Conservation (phyloP, 35 echinoderm and acorn worm genomes). For the Ophiothrix spiculata region DNA sequence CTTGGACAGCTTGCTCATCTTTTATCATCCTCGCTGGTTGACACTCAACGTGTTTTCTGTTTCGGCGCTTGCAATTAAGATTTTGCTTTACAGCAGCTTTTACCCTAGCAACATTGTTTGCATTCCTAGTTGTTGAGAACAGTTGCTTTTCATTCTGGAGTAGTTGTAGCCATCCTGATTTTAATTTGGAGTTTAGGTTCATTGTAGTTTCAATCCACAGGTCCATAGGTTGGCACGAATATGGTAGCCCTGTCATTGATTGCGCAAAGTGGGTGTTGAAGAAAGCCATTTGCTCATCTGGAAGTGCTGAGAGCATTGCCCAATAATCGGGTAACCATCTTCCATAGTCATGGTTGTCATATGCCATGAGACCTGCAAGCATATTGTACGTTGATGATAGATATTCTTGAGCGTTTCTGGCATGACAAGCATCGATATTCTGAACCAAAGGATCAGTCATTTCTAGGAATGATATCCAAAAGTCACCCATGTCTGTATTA, state of each 20-base stretch:
- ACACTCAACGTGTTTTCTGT: constrained; percentile 41
- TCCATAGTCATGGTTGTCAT: constrained; percentile 1
- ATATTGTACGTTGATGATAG: constrained; percentile 1
- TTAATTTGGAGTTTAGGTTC: constrained; percentile 25
- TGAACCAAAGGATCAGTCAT: neutral
- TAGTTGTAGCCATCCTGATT: constrained; percentile 22
- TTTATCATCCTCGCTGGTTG: constrained; percentile 40
- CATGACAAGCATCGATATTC: neutral
- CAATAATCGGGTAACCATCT: constrained; percentile 15
- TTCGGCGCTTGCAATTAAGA: constrained; percentile 11
- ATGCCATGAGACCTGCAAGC: neutral
- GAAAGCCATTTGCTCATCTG: neutral
- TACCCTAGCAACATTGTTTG: constrained; percentile 32
- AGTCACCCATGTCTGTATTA: neutral
- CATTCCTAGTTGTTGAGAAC: constrained; percentile 28
- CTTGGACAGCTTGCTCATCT: constrained; percentile 39
- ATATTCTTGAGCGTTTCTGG: neutral
- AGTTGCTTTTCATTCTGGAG: constrained; percentile 45
- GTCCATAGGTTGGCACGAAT: constrained; percentile 17
- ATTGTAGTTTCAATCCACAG: neutral
- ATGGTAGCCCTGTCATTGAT: constrained; percentile 13
- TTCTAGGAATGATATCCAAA: neutral
- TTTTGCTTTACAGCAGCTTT: constrained; percentile 18
- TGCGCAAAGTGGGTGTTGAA: neutral
- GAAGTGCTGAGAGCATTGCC: neutral